A percentile compares a stretch with the other conserved stretches of the same genome.
Conservation (phyloP, 1,140 invertebrate genomes). For the Colletes latitarsis region DNA sequence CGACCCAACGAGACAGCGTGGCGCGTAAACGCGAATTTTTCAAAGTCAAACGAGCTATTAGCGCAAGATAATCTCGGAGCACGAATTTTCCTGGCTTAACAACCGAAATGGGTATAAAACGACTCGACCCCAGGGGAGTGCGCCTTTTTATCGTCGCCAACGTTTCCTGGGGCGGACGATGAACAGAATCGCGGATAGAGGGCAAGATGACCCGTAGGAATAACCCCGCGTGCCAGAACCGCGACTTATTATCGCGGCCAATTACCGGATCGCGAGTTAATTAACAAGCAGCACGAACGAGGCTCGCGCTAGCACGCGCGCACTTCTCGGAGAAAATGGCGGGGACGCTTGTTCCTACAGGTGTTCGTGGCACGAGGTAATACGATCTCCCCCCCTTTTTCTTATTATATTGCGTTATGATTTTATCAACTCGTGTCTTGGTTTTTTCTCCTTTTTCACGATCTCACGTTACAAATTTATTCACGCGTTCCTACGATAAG, state of each 20-base stretch:
- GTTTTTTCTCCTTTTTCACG: too few relatives aligned
- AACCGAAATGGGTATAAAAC: conserved; percentile 22
- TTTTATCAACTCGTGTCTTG: not conserved
- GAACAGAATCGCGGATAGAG: not conserved
- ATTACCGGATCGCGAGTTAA: conserved; percentile 46
- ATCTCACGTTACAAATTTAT: too few relatives aligned
- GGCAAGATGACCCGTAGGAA: conserved; percentile 20
- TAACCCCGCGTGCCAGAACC: conserved; percentile 20
- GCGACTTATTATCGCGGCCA: conserved; percentile 38
- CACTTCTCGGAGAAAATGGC: not conserved
- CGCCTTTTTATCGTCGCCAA: conserved; percentile 28
- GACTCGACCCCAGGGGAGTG: not conserved
- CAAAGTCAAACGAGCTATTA: conserved; percentile 9
- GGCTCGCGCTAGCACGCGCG: not conserved
- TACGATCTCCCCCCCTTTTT: not conserved
- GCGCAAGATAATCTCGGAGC: conserved; percentile 19
- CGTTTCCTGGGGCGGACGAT: conserved; percentile 10
- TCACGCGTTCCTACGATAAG: too few relatives aligned
- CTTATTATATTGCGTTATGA: not conserved
- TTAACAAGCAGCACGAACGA: conserved; percentile 24
- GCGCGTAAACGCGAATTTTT: conserved; percentile 14
- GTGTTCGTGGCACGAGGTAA: not conserved
- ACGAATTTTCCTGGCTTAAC: conserved; percentile 22
- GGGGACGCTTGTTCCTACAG: not conserved
- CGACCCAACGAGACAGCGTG: not conserved